Percentiles rank a stretch among this genome's conserved stretches.
These are phyloP conservation scores for Lepidurus packardi DNA, from an alignment of 1,140 invertebrate genomes.

Conservation along the genomic window DNA sequence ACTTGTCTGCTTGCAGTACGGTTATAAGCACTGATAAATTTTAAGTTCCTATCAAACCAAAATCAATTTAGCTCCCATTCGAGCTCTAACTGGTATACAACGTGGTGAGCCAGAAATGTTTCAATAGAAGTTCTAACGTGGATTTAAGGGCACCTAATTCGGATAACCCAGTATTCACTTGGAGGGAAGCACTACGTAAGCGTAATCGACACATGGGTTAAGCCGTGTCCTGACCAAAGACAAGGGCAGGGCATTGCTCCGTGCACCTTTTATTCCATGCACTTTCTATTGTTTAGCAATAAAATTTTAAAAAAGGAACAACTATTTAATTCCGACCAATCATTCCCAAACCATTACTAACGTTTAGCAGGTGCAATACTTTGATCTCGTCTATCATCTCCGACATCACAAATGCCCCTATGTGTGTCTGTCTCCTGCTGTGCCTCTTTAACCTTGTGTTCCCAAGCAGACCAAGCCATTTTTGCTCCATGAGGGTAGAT, in stretches of 20 bases:
- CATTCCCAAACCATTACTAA: conserved; percentile 2
- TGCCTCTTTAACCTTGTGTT: conserved; percentile 6
- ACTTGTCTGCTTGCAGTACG: too few relatives aligned
- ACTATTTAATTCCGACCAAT: background rate
- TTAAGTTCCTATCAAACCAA: too few relatives aligned
- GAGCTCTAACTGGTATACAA: too few relatives aligned
- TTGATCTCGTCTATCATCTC: conserved; percentile 14
- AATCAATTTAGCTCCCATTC: too few relatives aligned
- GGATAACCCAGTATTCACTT: too few relatives aligned
- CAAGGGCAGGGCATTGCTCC: conserved; percentile 1
- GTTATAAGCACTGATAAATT: too few relatives aligned
- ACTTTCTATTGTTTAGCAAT: background rate
- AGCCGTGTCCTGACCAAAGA: background rate
- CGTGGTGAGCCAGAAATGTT: too few relatives aligned
- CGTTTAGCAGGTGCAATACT: background rate
- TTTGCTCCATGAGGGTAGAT: conserved; percentile 3
- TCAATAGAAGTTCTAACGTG: too few relatives aligned
- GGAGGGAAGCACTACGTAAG: background rate
- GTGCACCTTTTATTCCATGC: background rate
- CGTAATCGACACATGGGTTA: background rate
- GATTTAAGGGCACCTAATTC: too few relatives aligned
- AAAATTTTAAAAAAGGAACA: background rate
- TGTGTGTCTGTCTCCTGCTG: conserved; percentile 5
- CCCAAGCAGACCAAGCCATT: background rate
- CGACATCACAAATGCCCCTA: conserved; percentile 1